These are phyloP conservation scores for Metopia argyrocephala DNA, from an alignment of 2,888 invertebrate species.

Conservation along the genomic window DNA sequence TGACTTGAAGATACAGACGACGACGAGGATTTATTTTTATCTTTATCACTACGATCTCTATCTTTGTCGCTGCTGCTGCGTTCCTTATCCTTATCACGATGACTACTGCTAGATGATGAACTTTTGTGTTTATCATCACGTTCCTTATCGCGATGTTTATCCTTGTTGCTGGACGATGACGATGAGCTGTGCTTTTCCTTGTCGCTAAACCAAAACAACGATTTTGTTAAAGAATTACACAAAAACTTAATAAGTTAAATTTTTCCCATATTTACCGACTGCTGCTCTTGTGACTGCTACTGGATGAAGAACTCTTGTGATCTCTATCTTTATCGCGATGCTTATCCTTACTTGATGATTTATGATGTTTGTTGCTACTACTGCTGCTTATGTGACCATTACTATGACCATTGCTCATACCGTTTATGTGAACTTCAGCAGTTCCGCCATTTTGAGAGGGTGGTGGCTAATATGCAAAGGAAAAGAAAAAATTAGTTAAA, in stretches of 20 bases:
- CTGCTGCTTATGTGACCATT: slow-evolving; percentile 84
- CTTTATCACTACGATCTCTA: slow-evolving; percentile 76
- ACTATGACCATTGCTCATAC: slow-evolving; percentile 88
- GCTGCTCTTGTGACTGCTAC: slow-evolving; percentile 78
- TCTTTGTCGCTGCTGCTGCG: slow-evolving; percentile 71
- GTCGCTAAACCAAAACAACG: too few species aligned
- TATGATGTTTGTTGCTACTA: slow-evolving; percentile 79
- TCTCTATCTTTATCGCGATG: slow-evolving; percentile 80
- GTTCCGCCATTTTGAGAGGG: slow-evolving; percentile 73
- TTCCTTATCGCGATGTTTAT: slow-evolving; percentile 77
- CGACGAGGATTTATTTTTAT: slow-evolving; percentile 78
- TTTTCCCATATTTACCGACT: slow-evolving; percentile 71
- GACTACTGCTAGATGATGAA: slow-evolving; percentile 65
- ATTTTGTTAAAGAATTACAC: too few species aligned
- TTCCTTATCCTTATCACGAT: slow-evolving; percentile 77
- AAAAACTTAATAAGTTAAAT: too few species aligned
- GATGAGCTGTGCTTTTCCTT: slow-evolving; percentile 77
- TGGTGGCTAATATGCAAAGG: slow-evolving; percentile 65
- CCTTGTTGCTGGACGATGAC: slow-evolving; percentile 73
- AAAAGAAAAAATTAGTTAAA: background rate
- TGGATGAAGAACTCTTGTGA: slow-evolving; percentile 77
- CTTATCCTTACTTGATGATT: slow-evolving; percentile 82
- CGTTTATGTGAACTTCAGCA: slow-evolving; percentile 82
- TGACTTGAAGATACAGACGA: slow-evolving; percentile 73
- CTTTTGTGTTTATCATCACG: slow-evolving; percentile 74